Percentiles rank a stretch among this genome's conserved stretches.
phyloP scores from a whole-genome alignment of 2,888 invertebrate species.

The Eupithecia tripunctaria region DNA sequence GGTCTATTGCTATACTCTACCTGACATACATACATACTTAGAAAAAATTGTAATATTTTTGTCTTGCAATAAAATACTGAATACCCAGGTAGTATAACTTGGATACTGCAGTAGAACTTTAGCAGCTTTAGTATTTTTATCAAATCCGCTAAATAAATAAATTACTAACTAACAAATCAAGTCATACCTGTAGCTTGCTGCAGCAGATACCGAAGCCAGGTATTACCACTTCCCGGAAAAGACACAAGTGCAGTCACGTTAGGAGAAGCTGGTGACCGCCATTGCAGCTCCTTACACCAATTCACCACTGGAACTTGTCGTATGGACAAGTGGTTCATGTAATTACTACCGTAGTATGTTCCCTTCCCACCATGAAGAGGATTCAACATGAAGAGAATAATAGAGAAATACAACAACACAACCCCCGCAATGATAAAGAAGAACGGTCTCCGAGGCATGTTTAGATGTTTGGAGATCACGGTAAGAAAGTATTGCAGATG shows the following conservation, averaged over 20 bases:
- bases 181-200: constrained; percentile 89
- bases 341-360: constrained; percentile 59
- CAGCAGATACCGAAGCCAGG: constrained; percentile 91
- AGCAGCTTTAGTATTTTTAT: background rate
- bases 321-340: constrained; percentile 63
- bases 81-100: background rate
- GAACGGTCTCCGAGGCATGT: constrained; percentile 72
- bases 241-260: constrained; percentile 88
- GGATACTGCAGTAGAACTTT: background rate
- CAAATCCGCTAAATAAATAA: background rate
- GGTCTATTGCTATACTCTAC: too few relatives aligned
- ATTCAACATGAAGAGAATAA: constrained; percentile 73
- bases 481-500: constrained; percentile 6
- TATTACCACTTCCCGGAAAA: constrained; percentile 94
- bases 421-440: constrained; percentile 67
- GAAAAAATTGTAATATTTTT: too few relatives aligned
- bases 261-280: constrained; percentile 74
- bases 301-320: constrained; percentile 64
- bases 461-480: constrained; percentile 23
- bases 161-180: background rate
- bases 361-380: constrained; percentile 65
- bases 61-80: too few relatives aligned
- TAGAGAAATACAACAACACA: constrained; percentile 72
- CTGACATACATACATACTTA: too few relatives aligned
- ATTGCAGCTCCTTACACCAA: constrained; percentile 84